phyloP scores from a whole-genome alignment of 1,140 invertebrate species.

The Yoshiicerus persimilis region DNA sequence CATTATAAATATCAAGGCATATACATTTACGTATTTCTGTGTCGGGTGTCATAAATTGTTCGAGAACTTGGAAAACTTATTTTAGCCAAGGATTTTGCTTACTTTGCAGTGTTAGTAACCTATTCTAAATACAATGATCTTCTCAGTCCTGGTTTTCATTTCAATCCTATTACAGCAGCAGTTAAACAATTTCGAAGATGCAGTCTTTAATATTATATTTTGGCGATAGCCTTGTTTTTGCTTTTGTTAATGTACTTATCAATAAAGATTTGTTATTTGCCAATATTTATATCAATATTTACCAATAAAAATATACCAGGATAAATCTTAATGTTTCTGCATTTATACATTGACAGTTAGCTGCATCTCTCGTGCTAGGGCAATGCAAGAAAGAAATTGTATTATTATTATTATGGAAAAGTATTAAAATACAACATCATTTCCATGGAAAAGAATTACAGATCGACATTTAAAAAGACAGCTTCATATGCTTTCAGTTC shows the following conservation, averaged over 20 bases:
- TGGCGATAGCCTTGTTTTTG: background rate
- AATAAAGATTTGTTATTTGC: no score
- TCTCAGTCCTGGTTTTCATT: background rate
- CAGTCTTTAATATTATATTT: background rate
- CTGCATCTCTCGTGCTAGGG: background rate
- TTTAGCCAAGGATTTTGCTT: background rate
- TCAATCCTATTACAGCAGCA: background rate
- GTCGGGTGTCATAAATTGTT: no score
- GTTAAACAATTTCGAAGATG: background rate
- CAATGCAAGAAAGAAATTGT: background rate
- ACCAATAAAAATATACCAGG: no score
- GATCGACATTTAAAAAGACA: slow-evolving; percentile 53
- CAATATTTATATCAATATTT: no score
- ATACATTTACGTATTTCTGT: no score
- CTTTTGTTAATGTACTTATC: background rate
- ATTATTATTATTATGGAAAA: no score
- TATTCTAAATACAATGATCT: no score
- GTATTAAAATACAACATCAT: slow-evolving; percentile 25
- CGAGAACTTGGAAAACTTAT: background rate
- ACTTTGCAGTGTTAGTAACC: no score
- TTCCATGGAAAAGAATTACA: slow-evolving; percentile 54
- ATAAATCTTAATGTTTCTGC: no score
- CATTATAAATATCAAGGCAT: no score
- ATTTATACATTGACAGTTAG: no score
- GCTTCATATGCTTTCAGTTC: slow-evolving; percentile 56